A percentile compares a stretch with the other conserved stretches of the same genome.
Conservation (phyloP, 2,888 invertebrate genomes). For the Crossocerus cetratus region DNA sequence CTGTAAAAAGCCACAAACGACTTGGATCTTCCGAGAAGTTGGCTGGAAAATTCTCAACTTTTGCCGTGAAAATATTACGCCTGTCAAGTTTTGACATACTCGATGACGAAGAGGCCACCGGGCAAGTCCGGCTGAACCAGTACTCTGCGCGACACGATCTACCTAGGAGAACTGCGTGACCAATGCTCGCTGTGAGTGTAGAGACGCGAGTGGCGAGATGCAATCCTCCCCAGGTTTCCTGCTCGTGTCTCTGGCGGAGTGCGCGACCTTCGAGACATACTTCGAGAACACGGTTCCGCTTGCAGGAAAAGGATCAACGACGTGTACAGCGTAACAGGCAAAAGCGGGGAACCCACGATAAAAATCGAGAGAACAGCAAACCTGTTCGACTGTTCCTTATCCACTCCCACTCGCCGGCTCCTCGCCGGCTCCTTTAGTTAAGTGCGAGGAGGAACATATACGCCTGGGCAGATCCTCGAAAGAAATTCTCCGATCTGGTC, state of each 20-base stretch:
- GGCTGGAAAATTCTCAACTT: too few relatives aligned
- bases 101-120: too few relatives aligned
- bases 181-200: not conserved
- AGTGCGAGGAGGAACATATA: slow-evolving; percentile 57
- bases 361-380: slow-evolving; percentile 59
- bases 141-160: too few relatives aligned
- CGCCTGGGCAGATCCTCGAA: slow-evolving; percentile 59
- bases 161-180: too few relatives aligned
- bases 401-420: slow-evolving; percentile 59
- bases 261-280: slow-evolving; percentile 45
- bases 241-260: slow-evolving; percentile 22
- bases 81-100: too few relatives aligned
- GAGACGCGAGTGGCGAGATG: not conserved
- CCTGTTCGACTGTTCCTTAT: slow-evolving; percentile 62
- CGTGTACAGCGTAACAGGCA: slow-evolving; percentile 36
- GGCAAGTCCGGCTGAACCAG: too few relatives aligned
- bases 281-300: slow-evolving; percentile 16
- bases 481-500: slow-evolving; percentile 61
- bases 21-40: too few relatives aligned
- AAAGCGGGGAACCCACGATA: slow-evolving; percentile 51
- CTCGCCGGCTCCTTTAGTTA: slow-evolving; percentile 55
- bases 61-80: too few relatives aligned
- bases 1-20: too few relatives aligned
- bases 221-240: slow-evolving; percentile 29
- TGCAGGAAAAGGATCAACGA: slow-evolving; percentile 44